Evolutionary conservation across 1,140 invertebrate species (phyloP).

Genomic region (Odontomachus brunneus): DNA sequence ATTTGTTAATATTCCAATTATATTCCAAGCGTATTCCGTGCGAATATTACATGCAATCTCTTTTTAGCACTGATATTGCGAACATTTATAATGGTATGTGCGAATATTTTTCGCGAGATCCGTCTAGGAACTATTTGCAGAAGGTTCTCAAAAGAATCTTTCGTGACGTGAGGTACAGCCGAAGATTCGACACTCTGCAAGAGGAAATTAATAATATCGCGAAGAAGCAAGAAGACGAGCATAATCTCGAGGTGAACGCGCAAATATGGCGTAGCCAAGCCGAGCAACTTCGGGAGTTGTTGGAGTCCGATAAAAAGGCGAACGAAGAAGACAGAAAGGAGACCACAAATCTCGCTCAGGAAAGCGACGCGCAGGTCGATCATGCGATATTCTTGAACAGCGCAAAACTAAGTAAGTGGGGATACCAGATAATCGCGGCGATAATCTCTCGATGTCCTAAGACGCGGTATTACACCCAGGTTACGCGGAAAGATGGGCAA

Average conservation of each 20-base stretch:
- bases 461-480: conserved; percentile 18
- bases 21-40: too few species aligned
- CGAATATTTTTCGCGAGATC: too few species aligned
- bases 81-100: too few species aligned
- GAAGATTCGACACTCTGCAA: conserved; percentile 72
- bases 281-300: conserved; percentile 51
- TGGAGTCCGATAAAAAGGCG: conserved; percentile 27
- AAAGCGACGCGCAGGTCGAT: conserved; percentile 29
- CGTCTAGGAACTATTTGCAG: conserved; percentile 70
- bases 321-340: conserved; percentile 8
- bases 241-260: conserved; percentile 69
- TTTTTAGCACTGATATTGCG: too few species aligned
- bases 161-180: conserved; percentile 63
- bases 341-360: conserved; percentile 29
- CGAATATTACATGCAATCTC: too few species aligned
- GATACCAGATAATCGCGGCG: neutral
- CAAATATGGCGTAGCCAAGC: conserved; percentile 70
- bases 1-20: too few species aligned
- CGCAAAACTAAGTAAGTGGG: conserved; percentile 61
- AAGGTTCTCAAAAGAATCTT: conserved; percentile 68
- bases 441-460: conserved; percentile 11
- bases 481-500: conserved; percentile 72
- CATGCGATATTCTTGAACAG: conserved; percentile 54
- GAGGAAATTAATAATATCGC: conserved; percentile 71
- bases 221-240: conserved; percentile 66